phyloP scores from a whole-genome alignment of 2,888 invertebrate species.

The Pristionchus exspectatus region DNA sequence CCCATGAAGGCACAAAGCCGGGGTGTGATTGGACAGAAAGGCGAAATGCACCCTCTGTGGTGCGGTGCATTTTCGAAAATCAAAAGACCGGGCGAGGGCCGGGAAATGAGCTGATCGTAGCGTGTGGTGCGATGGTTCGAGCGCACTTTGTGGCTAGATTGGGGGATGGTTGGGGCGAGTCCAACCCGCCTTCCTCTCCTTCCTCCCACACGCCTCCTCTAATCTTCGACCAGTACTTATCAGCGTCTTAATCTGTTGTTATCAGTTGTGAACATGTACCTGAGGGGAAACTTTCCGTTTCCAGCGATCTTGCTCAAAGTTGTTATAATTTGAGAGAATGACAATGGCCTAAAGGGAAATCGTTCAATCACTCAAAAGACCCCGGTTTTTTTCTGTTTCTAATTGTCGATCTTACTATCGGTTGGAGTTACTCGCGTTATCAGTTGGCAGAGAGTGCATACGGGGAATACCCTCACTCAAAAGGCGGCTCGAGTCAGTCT shows the following conservation, averaged over 20 bases:
- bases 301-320: no score
- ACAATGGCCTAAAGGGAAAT: no score
- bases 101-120: constrained; percentile 24
- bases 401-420: no score
- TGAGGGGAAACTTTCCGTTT: no score
- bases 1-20: neutral
- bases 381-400: no score
- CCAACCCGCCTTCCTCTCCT: neutral
- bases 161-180: no score
- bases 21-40: neutral
- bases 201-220: neutral
- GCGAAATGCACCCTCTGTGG: neutral
- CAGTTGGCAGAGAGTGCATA: no score
- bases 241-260: neutral
- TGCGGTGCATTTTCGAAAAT: constrained; percentile 10
- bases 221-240: neutral
- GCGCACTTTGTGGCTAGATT: constrained; percentile 22
- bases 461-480: no score
- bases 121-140: constrained; percentile 37
- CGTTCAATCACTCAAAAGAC: no score
- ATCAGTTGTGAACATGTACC: neutral
- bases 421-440: no score
- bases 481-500: no score
- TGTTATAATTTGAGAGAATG: no score
- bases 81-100: neutral